Evolutionary conservation across 1,140 invertebrate species (phyloP).

Genomic region (Globodera ellingtonae): DNA sequence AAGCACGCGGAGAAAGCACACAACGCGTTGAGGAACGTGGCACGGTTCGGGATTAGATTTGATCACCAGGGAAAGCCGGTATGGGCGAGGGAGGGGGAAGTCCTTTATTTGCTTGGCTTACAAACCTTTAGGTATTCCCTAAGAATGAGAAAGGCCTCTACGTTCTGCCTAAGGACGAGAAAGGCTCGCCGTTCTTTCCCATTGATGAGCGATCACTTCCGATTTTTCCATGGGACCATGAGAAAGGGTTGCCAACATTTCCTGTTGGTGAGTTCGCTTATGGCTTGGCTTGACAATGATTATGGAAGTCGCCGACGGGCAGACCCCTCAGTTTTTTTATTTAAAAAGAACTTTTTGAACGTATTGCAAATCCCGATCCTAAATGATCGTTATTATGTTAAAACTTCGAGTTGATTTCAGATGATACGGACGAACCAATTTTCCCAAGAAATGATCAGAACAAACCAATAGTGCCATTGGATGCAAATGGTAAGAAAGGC

Average conservation of each 20-base stretch:
- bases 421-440: conserved; percentile 48
- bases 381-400: background rate
- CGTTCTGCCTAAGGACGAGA: conserved; percentile 41
- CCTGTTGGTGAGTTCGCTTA: conserved; percentile 13
- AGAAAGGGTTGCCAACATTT: conserved; percentile 24
- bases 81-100: background rate
- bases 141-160: conserved; percentile 33
- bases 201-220: conserved; percentile 41
- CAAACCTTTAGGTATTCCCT: conserved; percentile 22
- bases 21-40: conserved; percentile 17
- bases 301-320: background rate
- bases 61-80: conserved; percentile 48
- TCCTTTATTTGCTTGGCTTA: background rate
- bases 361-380: no score
- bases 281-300: no score
- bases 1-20: conserved; percentile 25
- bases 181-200: conserved; percentile 45
- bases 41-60: conserved; percentile 33
- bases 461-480: conserved; percentile 46
- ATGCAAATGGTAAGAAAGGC: conserved; percentile 42
- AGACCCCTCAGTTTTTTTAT: no score
- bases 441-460: conserved; percentile 45
- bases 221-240: conserved; percentile 45
- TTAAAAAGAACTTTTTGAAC: no score
- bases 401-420: conserved; percentile 21